Base-by-base conservation (phyloP, 2,113 vertebrate genomes). In the Tetraodon nigroviridis region DNA sequence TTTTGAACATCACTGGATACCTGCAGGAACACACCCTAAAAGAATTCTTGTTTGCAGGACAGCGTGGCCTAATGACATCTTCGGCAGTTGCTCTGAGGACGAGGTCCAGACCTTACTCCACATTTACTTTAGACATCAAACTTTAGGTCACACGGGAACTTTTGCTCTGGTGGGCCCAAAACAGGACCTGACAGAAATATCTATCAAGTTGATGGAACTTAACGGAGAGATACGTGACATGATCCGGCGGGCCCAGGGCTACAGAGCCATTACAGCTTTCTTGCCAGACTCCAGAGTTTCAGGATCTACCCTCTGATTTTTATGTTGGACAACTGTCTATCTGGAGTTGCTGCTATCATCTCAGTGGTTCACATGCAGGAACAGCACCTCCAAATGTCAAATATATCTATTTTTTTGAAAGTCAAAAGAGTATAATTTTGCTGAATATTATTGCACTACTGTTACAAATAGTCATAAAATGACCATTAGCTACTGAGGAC, bases 71-170 rank as follows among this genome's bases (percentile, higher is more conserved):
- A 95, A 93, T 46, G 93, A 98, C 83, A 97, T 99, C 80, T 98
- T 98, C 76, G 95, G 96, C 82, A 93, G 91, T 86, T 91, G 59
- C 58, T 92, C 92, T 22, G 96, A 98, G 0, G 94, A 95, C 22
- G 95, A 98, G 85, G 90, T 94, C 76, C 95, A 97, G 87, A 99
- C 94, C 20, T 89, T 98, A 51, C 89, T 99, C 80, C 96, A 96
- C 81, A 97, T 97, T 82, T 99, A 93, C 76, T 99, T 99, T 89
- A 92, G 95, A 64, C 95, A 99, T 86, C 95, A 98, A 83, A 96
- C 95, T 7, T 79, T 98, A 75, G 96, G 96, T 63, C 95, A 96
- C 85, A 97, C 94, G 0, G 95, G 96, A 77, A 96, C 94, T 4
- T 98, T 95, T 14, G 96, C 96, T 12, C 81, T 99, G 75, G 96